Evolutionary conservation across 2,888 invertebrate species (phyloP).

Genomic region (Cosmia pyralina): DNA sequence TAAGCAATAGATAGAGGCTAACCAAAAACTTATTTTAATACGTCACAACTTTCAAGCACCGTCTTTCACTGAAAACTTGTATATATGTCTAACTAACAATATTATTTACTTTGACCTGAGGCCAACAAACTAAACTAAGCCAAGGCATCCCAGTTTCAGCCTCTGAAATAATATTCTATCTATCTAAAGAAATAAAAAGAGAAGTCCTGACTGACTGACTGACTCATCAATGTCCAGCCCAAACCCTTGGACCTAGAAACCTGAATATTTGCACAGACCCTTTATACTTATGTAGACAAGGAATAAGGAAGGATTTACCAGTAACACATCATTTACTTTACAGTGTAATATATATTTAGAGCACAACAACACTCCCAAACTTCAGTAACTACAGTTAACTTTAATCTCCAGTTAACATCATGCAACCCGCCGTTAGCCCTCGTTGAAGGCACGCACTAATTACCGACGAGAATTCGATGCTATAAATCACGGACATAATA

Average conservation of each 20-base stretch:
- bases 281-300: too few relatives aligned
- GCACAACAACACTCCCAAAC: neutral
- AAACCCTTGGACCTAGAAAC: too few relatives aligned
- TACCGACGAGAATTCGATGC: constrained; percentile 89
- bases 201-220: too few relatives aligned
- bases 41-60: neutral
- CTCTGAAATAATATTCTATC: too few relatives aligned
- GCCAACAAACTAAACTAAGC: neutral
- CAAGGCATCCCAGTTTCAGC: neutral
- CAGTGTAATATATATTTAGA: too few relatives aligned
- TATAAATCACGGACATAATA: constrained; percentile 90
- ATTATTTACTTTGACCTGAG: neutral
- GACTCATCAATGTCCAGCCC: too few relatives aligned
- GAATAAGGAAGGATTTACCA: too few relatives aligned
- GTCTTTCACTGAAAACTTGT: neutral
- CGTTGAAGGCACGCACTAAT: constrained; percentile 88
- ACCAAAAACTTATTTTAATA: neutral
- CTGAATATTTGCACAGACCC: too few relatives aligned
- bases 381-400: constrained; percentile 16
- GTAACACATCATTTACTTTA: too few relatives aligned
- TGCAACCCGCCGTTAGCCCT: constrained; percentile 65
- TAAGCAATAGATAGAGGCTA: neutral
- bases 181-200: too few relatives aligned
- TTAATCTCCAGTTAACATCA: constrained; percentile 51
- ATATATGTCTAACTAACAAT: neutral